These are phyloP conservation scores for Eleutherodactylus coqui DNA, from an alignment of 2,797 vertebrate species.

Conservation along the genomic window DNA sequence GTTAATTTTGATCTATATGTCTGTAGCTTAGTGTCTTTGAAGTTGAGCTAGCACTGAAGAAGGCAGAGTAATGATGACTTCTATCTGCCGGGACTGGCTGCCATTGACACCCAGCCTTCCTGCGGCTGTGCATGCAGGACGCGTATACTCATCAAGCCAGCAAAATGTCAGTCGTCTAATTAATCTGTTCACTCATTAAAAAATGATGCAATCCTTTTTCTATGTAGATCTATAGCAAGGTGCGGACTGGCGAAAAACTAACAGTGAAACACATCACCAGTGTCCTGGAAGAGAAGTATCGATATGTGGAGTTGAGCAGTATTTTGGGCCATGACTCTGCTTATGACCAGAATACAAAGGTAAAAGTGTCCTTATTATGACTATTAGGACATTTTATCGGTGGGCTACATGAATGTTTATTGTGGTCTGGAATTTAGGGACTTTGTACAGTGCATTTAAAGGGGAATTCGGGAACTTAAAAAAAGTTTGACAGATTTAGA, in stretches of 20 bases:
- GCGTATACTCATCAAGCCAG: neutral
- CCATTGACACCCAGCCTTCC: neutral
- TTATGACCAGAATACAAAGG: constrained; percentile 94
- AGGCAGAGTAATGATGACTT: neutral
- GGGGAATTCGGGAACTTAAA: too few relatives aligned
- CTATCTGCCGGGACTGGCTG: neutral
- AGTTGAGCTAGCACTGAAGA: neutral
- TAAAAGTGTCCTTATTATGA: constrained; percentile 66
- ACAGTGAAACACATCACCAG: constrained; percentile 89
- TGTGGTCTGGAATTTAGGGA: too few relatives aligned
- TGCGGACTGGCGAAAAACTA: constrained; percentile 82
- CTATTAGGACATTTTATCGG: too few relatives aligned
- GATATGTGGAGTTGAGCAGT: constrained; percentile 90
- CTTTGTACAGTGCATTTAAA: too few relatives aligned
- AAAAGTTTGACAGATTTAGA: too few relatives aligned
- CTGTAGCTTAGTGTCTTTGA: neutral
- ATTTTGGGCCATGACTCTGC: constrained; percentile 89
- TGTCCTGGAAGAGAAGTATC: constrained; percentile 91
- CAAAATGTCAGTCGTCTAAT: too few relatives aligned
- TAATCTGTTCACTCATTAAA: neutral
- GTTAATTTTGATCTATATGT: neutral
- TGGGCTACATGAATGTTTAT: too few relatives aligned
- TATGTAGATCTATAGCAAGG: constrained; percentile 88
- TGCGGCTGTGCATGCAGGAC: neutral
- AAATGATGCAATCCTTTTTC: neutral